These are phyloP conservation scores for Onychostoma macrolepis DNA, from an alignment of 2,113 vertebrate species.

Conservation along the genomic window DNA sequence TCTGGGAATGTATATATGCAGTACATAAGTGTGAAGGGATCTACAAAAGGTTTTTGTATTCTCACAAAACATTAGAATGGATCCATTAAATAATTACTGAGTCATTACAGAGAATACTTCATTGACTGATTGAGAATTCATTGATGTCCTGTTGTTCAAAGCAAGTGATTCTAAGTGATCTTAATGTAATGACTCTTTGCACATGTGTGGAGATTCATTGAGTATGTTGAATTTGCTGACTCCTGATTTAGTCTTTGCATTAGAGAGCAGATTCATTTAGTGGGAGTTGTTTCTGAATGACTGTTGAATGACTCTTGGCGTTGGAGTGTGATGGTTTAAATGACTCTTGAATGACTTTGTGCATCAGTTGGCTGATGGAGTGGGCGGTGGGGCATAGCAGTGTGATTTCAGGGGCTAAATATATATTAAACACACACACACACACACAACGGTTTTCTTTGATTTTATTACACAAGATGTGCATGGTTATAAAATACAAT, in stretches of 20 bases:
- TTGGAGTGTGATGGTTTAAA: slow-evolving; percentile 6
- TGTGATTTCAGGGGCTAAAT: slow-evolving; percentile 7
- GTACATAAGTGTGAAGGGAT: not conserved
- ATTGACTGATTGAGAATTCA: not conserved
- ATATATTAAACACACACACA: not conserved
- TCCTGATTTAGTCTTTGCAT: not conserved
- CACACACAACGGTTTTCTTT: not conserved
- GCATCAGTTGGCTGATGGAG: slow-evolving; percentile 6
- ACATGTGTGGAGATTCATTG: not conserved
- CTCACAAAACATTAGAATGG: not conserved
- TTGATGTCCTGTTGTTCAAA: not conserved
- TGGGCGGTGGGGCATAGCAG: not conserved
- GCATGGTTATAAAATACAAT: not conserved
- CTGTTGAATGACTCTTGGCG: slow-evolving; percentile 10
- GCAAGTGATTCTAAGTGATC: not conserved
- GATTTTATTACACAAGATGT: not conserved
- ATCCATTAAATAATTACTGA: not conserved
- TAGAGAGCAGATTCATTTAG: not conserved
- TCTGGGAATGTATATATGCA: not conserved
- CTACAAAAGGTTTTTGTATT: not conserved
- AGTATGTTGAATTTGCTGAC: slow-evolving; percentile 2
- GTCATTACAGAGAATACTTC: not conserved
- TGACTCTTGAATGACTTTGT: slow-evolving; percentile 13
- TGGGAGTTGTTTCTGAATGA: slow-evolving; percentile 16
- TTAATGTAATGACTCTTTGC: not conserved